phyloP scores from a whole-genome alignment of 2,113 vertebrate species.

The Aplodontia rufa region DNA sequence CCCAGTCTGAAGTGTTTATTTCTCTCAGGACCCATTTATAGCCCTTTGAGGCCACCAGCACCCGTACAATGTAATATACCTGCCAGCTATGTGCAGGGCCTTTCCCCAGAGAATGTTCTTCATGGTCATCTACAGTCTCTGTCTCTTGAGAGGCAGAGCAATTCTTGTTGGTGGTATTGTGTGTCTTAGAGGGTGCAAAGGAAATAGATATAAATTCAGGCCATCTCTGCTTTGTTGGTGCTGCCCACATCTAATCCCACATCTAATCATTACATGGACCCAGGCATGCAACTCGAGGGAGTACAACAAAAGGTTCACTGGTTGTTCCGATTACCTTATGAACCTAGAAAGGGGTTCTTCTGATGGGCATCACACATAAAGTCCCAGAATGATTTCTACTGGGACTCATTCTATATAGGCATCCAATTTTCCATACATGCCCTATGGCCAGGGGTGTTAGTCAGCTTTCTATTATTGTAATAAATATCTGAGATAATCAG shows the following conservation, averaged over 20 bases:
- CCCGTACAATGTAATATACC: neutral
- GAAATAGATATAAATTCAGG: neutral
- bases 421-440: neutral
- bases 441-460: neutral
- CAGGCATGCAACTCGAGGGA: neutral
- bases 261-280: neutral
- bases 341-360: no score
- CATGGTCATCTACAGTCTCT: neutral
- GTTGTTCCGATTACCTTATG: no score
- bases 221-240: neutral
- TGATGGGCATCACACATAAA: no score
- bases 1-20: neutral
- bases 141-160: neutral
- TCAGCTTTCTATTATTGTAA: no score
- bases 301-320: neutral
- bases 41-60: neutral
- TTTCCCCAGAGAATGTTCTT: neutral
- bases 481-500: no score
- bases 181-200: neutral
- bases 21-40: neutral
- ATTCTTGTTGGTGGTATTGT: neutral
- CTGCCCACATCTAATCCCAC: no score
- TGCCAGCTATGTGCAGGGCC: neutral
- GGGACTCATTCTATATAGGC: neutral
- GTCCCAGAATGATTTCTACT: neutral